Base-by-base conservation (phyloP, 1,140 invertebrate genomes). In the Sminthurinus signatus region DNA sequence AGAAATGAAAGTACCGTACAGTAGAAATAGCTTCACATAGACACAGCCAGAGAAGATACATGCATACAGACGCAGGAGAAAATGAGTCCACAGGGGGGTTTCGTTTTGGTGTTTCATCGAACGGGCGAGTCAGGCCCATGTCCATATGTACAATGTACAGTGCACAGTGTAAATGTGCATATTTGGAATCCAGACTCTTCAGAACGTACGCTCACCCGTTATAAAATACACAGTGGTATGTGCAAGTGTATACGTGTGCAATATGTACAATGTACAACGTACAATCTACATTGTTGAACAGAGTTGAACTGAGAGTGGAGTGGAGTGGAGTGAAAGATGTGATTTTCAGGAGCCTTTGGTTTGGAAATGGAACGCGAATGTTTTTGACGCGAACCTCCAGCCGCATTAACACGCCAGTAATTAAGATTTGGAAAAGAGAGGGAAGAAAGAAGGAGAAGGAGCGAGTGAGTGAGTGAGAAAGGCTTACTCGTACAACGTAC, bases 381-480 rank as follows among this genome's bases (percentile, higher is more conserved):
- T 65, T 65, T 65, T 65, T 65, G 63, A 65, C 63, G 51, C 58
- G 63, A 65, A 65, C 63, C 57, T n/a, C 57, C 63, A 50, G 63
- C 63, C 63, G 60, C 63, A 65, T 65, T 65, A 65, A 65, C 63
- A 65, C 63, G 63, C 63, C 63, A 65, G 63, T 65, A 65, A 65
- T 65, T 65, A 65, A 65, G 58, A 64, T 64, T 64, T 64, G 54
- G 62, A 50, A 59, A 64, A 58, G 62, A 48, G 62, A 36, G 32
- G 15, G 32, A 36, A 17, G 54, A 57, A 29, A 42, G 54, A 57
- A 19, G 23, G 36, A 17, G 50, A 25, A 42, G 60, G 17, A n/a
- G n/a, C n/a, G n/a, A n/a, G n/a, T n/a, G n/a, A n/a, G 50, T 27
- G 28, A 62, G 60, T 50, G 57, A 46, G 42, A 59, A 46, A 46